These are phyloP conservation scores for Setophaga kirtlandii DNA, from an alignment of 2,113 vertebrate genomes.

Conservation along the genomic window DNA sequence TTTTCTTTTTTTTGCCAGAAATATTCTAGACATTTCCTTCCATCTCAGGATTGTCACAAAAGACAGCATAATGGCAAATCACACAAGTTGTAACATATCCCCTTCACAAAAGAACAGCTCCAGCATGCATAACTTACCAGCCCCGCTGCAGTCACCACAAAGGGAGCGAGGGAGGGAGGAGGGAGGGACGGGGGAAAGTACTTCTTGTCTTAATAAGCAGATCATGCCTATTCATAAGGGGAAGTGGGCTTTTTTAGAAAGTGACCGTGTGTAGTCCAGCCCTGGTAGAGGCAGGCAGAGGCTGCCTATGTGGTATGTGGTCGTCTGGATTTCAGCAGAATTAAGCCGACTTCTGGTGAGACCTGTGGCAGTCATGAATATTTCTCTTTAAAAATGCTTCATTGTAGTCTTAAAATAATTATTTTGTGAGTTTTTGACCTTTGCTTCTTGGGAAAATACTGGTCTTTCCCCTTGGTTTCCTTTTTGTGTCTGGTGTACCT, in stretches of 20 bases:
- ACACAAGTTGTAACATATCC: constrained; percentile 55
- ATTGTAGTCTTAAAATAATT: neutral
- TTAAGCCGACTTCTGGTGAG: neutral
- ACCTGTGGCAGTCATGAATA: neutral
- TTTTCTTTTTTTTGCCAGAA: neutral
- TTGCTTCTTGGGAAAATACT: neutral
- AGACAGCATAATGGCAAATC: constrained; percentile 63
- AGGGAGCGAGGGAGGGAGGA: neutral
- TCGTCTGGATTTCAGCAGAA: neutral
- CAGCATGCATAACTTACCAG: constrained; percentile 59
- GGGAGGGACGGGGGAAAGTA: neutral
- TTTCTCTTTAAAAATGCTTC: neutral
- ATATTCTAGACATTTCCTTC: constrained; percentile 46
- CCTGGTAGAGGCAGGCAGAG: neutral
- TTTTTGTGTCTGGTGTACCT: neutral
- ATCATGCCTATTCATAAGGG: constrained; percentile 56
- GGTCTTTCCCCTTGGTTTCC: neutral
- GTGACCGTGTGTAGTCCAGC: neutral
- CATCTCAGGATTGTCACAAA: constrained; percentile 28
- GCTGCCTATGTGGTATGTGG: neutral
- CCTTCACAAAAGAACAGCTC: constrained; percentile 65
- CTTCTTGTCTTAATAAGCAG: constrained; percentile 49
- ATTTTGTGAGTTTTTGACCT: neutral
- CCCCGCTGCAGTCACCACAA: constrained; percentile 36
- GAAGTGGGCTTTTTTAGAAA: neutral